phyloP scores from a whole-genome alignment of 1,140 invertebrate genomes.

The Drosophila lini region DNA sequence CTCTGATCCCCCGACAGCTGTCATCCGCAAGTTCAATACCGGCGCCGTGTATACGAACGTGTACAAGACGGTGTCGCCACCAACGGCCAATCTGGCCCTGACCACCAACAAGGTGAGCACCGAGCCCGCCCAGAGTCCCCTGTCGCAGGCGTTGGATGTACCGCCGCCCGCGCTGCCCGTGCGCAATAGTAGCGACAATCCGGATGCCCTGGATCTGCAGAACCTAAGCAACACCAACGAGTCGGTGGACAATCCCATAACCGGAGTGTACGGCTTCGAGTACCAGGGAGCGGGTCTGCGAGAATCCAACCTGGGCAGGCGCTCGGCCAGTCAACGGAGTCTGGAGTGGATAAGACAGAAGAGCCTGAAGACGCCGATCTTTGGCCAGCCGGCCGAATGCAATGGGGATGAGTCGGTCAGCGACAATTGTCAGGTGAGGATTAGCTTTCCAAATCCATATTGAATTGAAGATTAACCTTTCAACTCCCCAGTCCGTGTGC shows the following conservation, averaged over 20 bases:
- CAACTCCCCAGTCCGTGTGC: constrained; percentile 61
- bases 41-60: constrained; percentile 67
- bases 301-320: constrained; percentile 68
- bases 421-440: constrained; percentile 74
- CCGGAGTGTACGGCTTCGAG: constrained; percentile 71
- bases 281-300: constrained; percentile 52
- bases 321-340: constrained; percentile 61
- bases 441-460: neutral
- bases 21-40: constrained; percentile 65
- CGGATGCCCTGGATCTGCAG: constrained; percentile 71
- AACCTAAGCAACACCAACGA: constrained; percentile 76
- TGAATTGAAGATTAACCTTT: neutral
- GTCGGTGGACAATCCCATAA: constrained; percentile 74
- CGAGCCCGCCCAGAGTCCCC: constrained; percentile 51
- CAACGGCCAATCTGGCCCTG: constrained; percentile 66
- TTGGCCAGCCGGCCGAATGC: constrained; percentile 72
- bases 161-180: constrained; percentile 50
- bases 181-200: constrained; percentile 62
- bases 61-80: constrained; percentile 77
- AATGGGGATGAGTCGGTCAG: constrained; percentile 56
- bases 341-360: constrained; percentile 67
- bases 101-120: constrained; percentile 78
- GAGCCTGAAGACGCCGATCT: constrained; percentile 50
- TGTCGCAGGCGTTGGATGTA: constrained; percentile 51
- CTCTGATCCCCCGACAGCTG: constrained; percentile 8